Percentiles rank a stretch among this genome's conserved stretches.
Evolutionary conservation across 2,113 vertebrate species (phyloP).

Genomic region (Trematocara nigrifrons): DNA sequence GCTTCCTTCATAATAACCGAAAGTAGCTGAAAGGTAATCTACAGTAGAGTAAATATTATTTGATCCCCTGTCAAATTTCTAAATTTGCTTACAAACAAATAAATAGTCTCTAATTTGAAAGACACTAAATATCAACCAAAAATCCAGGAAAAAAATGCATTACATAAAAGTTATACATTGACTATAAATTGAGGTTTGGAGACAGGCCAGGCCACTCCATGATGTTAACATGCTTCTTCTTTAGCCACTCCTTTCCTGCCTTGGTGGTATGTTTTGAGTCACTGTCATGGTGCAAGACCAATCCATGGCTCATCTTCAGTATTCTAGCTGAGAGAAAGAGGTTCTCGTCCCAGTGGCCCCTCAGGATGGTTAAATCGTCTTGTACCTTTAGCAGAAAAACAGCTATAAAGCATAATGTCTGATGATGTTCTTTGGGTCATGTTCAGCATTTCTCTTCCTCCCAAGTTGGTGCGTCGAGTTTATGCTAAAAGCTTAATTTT

Average conservation of each 20-base stretch:
- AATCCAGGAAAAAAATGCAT: not conserved
- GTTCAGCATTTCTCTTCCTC: not conserved
- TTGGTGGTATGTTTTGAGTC: not conserved
- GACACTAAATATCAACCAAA: not conserved
- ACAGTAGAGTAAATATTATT: not conserved
- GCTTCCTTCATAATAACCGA: not conserved
- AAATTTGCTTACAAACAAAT: not conserved
- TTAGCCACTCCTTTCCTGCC: not conserved
- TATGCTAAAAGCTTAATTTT: not conserved
- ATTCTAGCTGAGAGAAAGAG: not conserved
- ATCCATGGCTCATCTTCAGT: not conserved
- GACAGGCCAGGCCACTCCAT: not conserved
- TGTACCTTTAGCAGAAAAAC: not conserved
- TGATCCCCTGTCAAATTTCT: not conserved
- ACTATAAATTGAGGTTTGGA: not conserved
- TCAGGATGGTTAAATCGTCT: not conserved
- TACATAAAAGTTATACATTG: not conserved
- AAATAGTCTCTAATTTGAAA: not conserved
- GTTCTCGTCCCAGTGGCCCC: not conserved
- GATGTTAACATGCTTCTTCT: not conserved
- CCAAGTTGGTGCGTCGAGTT: not conserved
- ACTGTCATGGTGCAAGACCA: not conserved
- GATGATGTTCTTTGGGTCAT: not conserved
- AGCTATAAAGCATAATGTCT: not conserved
- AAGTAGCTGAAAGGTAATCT: not conserved